phyloP scores from a whole-genome alignment of 2,113 vertebrate genomes.

The Vidua macroura region DNA sequence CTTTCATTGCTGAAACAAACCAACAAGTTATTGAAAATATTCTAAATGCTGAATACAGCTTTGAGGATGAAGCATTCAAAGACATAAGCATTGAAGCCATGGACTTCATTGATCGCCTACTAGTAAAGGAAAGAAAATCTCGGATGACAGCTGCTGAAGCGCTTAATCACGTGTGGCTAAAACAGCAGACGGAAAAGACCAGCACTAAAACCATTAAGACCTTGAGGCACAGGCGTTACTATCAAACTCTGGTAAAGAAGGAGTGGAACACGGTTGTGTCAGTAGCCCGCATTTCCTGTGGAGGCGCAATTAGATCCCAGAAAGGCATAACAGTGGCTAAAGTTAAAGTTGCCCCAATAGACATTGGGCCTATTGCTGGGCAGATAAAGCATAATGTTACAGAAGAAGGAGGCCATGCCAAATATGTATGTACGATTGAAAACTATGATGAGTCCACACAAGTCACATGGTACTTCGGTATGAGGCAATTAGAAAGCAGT shows the following conservation, averaged over 20 bases:
- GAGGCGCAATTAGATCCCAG: constrained; percentile 91
- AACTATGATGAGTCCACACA: constrained; percentile 95
- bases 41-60: constrained; percentile 90
- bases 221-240: constrained; percentile 91
- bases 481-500: constrained; percentile 88
- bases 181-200: constrained; percentile 81
- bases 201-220: constrained; percentile 87
- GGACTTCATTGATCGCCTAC: constrained; percentile 91
- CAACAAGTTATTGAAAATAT: constrained; percentile 97
- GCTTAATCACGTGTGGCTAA: constrained; percentile 88
- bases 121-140: constrained; percentile 94
- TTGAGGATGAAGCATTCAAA: constrained; percentile 94
- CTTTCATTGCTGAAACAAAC: constrained; percentile 95
- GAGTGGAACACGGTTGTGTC: constrained; percentile 93
- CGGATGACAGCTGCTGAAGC: constrained; percentile 95
- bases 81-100: constrained; percentile 88
- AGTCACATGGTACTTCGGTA: constrained; percentile 97
- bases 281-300: constrained; percentile 89
- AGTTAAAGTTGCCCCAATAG: constrained; percentile 94
- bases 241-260: constrained; percentile 89
- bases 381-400: constrained; percentile 84
- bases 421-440: constrained; percentile 90
- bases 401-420: constrained; percentile 85
- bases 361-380: constrained; percentile 90
- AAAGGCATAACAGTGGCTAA: constrained; percentile 89